Conservation (phyloP, 2,113 vertebrate genomes). For the Bubo scandiacus region DNA sequence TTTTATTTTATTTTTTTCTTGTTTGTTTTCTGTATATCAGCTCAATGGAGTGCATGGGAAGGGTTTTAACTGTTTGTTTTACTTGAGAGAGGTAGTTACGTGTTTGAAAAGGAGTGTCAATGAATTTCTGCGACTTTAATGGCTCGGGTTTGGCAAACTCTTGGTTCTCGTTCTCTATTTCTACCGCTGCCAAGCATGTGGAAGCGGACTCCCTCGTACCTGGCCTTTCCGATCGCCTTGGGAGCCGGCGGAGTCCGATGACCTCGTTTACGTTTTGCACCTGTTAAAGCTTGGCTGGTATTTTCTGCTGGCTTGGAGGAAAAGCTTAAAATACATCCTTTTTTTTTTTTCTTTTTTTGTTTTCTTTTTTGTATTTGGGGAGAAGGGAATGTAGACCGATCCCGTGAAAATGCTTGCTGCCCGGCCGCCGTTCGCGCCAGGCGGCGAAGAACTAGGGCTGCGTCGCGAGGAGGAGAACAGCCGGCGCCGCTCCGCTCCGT, state of each 20-base stretch:
- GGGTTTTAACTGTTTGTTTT: conserved; percentile 49
- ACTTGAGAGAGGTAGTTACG: conserved; percentile 48
- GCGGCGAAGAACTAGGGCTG: background rate
- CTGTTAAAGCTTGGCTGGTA: background rate
- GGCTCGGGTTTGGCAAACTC: conserved; percentile 48
- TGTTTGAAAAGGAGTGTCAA: conserved; percentile 32
- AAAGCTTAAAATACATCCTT: background rate
- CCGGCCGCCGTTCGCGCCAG: background rate
- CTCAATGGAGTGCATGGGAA: conserved; percentile 44
- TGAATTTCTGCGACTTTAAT: background rate
- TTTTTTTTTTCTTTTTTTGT: background rate
- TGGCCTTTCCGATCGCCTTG: background rate
- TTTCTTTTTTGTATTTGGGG: background rate
- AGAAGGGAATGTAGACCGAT: conserved; percentile 15
- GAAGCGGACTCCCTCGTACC: background rate
- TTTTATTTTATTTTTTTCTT: background rate
- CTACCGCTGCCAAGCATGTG: conserved; percentile 3
- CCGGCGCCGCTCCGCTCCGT: background rate
- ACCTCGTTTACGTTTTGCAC: background rate
- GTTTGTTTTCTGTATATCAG: conserved; percentile 48
- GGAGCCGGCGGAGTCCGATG: fast-evolving
- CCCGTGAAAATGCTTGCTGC: background rate
- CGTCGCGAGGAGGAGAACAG: background rate
- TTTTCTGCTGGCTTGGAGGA: conserved; percentile 18
- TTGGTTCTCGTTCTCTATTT: conserved; percentile 30